A percentile compares a stretch with the other conserved stretches of the same genome.
phyloP scores from a whole-genome alignment of 2,888 invertebrate genomes.

The Epiblema foenella region DNA sequence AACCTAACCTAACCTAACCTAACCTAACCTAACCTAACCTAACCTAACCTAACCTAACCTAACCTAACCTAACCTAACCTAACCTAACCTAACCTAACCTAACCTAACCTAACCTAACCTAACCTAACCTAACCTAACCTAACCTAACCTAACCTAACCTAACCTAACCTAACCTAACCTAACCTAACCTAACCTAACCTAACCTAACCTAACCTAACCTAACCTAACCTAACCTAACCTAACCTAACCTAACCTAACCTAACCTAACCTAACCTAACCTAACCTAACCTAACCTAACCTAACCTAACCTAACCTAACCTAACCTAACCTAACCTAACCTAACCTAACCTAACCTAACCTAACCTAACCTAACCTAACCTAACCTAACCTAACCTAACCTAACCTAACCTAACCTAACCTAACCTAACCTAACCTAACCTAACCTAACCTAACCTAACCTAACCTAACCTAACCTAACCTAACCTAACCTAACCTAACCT shows the following conservation, averaged over 20 bases:
- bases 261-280: conserved; percentile 9
- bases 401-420: conserved; percentile 17
- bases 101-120: too few relatives aligned
- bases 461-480: conserved; percentile 17
- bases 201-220: too few relatives aligned
- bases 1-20: too few relatives aligned
- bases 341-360: conserved; percentile 17
- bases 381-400: conserved; percentile 12
- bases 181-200: too few relatives aligned
- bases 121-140: too few relatives aligned
- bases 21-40: too few relatives aligned
- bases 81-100: too few relatives aligned
- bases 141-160: too few relatives aligned
- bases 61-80: too few relatives aligned
- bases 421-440: conserved; percentile 17
- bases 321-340: conserved; percentile 17
- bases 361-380: background rate
- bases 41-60: too few relatives aligned
- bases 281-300: conserved; percentile 17
- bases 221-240: background rate
- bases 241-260: too few relatives aligned
- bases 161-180: too few relatives aligned
- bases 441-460: conserved; percentile 17
- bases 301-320: conserved; percentile 17
- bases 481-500: conserved; percentile 15